Conservation (phyloP, 2,113 vertebrate genomes). For the Cebidichthys violaceus region DNA sequence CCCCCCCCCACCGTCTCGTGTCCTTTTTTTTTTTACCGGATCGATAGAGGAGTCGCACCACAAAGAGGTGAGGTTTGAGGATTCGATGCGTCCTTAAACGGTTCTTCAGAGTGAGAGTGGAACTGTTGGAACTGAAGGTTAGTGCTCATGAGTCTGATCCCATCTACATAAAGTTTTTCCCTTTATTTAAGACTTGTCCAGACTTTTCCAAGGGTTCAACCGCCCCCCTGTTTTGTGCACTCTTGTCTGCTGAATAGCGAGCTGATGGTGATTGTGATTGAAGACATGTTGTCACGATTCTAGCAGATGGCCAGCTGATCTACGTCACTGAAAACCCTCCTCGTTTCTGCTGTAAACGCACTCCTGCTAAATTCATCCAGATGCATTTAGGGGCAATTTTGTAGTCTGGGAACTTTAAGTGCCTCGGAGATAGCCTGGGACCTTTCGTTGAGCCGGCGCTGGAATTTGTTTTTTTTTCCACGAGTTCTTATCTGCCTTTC, state of each 20-base stretch:
- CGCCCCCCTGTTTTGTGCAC: background rate
- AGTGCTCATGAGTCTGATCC: too few relatives aligned
- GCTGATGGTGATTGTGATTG: constrained; percentile 9
- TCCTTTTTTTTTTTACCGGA: constrained; percentile 30
- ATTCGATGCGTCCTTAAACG: background rate
- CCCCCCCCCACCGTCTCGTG: background rate
- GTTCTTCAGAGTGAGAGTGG: background rate
- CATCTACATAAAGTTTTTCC: too few relatives aligned
- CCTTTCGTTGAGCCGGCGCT: constrained; percentile 29
- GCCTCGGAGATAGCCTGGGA: constrained; percentile 42
- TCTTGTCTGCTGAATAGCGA: constrained; percentile 14
- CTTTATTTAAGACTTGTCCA: too few relatives aligned
- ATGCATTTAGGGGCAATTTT: constrained; percentile 60
- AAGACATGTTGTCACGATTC: background rate
- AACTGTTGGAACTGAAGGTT: too few relatives aligned
- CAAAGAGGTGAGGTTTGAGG: constrained; percentile 11
- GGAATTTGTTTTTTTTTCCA: constrained; percentile 51
- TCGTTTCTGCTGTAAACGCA: constrained; percentile 4
- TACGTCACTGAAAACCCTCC: constrained; percentile 1
- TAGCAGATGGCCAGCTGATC: constrained; percentile 46
- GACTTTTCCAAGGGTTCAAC: background rate
- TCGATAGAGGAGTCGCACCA: constrained; percentile 25
- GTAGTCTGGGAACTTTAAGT: constrained; percentile 55
- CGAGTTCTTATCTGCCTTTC: constrained; percentile 48
- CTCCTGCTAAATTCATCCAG: constrained; percentile 40